These are phyloP conservation scores for Oophaga sylvatica DNA, from an alignment of 2,797 vertebrate genomes.

Conservation along the genomic window DNA sequence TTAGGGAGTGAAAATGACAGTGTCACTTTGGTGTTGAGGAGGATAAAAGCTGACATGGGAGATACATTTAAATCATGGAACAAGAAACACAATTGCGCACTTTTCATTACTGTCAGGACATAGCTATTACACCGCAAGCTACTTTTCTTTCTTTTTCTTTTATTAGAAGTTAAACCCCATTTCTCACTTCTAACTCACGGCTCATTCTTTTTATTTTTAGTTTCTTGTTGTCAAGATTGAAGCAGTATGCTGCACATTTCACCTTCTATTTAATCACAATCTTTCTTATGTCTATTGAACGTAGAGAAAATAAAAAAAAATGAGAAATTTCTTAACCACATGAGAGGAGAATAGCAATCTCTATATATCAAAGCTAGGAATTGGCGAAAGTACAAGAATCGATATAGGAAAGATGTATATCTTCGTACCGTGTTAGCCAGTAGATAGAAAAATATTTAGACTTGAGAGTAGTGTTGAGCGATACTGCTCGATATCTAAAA, in stretches of 20 bases:
- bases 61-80: conserved; percentile 49
- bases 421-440: too few species aligned
- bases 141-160: not conserved
- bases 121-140: conserved; percentile 8
- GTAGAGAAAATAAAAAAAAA: too few species aligned
- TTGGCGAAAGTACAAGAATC: too few species aligned
- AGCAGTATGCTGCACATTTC: conserved; percentile 1
- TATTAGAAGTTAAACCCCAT: conserved; percentile 29
- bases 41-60: conserved; percentile 50
- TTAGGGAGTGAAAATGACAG: conserved; percentile 55
- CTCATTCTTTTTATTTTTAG: conserved; percentile 1
- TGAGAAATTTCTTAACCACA: not conserved
- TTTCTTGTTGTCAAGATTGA: conserved; percentile 13
- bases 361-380: not conserved
- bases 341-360: not conserved
- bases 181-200: conserved; percentile 5
- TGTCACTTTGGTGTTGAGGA: conserved; percentile 45
- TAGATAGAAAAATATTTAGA: too few species aligned
- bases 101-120: conserved; percentile 40
- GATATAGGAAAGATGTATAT: too few species aligned
- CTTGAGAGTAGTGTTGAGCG: too few species aligned
- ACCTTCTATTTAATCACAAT: conserved; percentile 2
- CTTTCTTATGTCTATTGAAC: not conserved
- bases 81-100: conserved; percentile 31
- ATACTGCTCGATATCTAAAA: too few species aligned